Evolutionary conservation across 2,888 invertebrate species (phyloP).

Genomic region (Aromia moschata): DNA sequence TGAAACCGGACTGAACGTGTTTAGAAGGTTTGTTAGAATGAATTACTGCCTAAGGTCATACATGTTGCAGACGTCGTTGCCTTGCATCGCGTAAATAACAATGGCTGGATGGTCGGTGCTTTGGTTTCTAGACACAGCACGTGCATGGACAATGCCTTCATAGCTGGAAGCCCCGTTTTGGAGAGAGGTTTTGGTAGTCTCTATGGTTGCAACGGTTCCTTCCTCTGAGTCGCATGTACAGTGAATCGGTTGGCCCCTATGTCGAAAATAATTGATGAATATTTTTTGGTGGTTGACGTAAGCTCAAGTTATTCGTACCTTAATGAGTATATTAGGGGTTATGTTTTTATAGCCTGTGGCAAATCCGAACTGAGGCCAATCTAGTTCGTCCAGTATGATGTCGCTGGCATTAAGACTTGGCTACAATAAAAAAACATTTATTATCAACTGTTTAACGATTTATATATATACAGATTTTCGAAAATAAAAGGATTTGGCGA

Average conservation of each 20-base stretch:
- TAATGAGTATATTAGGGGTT: conserved; percentile 49
- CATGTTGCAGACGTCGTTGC: conserved; percentile 67
- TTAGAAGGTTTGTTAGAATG: no score
- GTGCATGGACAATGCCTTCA: conserved; percentile 46
- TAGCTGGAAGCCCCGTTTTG: conserved; percentile 60
- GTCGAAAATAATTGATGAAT: conserved; percentile 18
- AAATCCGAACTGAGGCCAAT: conserved; percentile 65
- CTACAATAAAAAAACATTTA: conserved; percentile 25
- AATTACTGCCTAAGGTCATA: no score
- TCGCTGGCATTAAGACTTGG: conserved; percentile 54
- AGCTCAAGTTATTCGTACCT: no score
- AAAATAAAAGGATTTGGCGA: no score
- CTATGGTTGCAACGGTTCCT: conserved; percentile 64
- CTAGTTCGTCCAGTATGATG: conserved; percentile 63
- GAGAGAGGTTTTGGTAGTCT: conserved; percentile 65
- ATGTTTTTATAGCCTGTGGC: conserved; percentile 59
- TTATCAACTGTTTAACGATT: no score
- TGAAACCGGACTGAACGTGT: no score
- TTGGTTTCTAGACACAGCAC: conserved; percentile 57
- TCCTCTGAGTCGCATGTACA: conserved; percentile 56
- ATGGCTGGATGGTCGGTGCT: conserved; percentile 61
- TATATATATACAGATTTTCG: no score
- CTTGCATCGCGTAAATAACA: conserved; percentile 62
- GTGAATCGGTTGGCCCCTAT: conserved; percentile 52
- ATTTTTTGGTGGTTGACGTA: no score